phyloP scores from a whole-genome alignment of 2,113 vertebrate genomes.

The Turdus rufiventris region DNA sequence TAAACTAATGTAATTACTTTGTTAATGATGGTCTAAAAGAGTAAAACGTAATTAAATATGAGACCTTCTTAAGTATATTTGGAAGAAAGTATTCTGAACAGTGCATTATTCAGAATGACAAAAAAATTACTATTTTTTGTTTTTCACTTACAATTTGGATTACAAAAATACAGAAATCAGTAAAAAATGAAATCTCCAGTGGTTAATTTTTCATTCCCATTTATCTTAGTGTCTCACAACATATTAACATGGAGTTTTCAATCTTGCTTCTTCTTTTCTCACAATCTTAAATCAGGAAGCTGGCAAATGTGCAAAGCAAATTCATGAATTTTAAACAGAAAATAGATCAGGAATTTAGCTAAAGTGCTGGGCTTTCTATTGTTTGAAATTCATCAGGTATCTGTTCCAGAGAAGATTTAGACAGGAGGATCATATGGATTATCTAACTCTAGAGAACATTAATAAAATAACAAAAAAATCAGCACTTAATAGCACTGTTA shows the following conservation, averaged over 20 bases:
- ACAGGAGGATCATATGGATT: background rate
- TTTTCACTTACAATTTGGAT: background rate
- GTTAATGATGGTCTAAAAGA: background rate
- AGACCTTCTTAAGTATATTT: background rate
- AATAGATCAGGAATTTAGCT: slow-evolving; percentile 8
- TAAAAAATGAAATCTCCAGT: background rate
- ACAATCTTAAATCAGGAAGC: background rate
- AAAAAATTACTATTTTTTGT: background rate
- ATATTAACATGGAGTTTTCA: background rate
- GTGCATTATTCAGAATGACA: background rate
- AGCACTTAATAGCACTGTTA: background rate
- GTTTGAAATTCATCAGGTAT: slow-evolving; percentile 48
- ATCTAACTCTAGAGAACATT: background rate
- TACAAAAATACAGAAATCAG: background rate
- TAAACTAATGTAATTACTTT: background rate
- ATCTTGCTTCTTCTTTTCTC: background rate
- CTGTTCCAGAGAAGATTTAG: slow-evolving; percentile 7
- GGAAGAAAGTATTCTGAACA: background rate
- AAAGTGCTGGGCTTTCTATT: background rate
- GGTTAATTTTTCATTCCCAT: background rate
- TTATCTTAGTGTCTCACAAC: background rate
- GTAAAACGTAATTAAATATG: background rate
- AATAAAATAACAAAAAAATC: background rate
- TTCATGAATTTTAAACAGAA: slow-evolving; percentile 33
- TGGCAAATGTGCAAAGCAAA: slow-evolving; percentile 10